A percentile compares a stretch with the other conserved stretches of the same genome.
Evolutionary conservation across 2,888 invertebrate genomes (phyloP).

Genomic region (Phoenoteleia sp.): DNA sequence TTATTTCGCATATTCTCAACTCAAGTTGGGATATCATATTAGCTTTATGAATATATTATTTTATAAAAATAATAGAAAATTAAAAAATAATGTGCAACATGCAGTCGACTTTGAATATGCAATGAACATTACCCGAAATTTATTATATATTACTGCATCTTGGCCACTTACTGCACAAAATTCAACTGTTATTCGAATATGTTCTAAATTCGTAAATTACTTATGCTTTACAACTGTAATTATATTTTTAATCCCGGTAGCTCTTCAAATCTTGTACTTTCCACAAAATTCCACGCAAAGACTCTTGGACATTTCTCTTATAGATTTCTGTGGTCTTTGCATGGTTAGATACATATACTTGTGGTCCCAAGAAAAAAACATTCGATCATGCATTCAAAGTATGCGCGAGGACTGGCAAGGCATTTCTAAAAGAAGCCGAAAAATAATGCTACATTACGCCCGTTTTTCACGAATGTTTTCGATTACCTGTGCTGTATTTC

Average conservation of each 20-base stretch:
- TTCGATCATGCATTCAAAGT: neutral
- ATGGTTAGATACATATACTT: slow-evolving; percentile 25
- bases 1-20: no score
- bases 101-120: slow-evolving; percentile 16
- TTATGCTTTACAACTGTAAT: slow-evolving; percentile 5
- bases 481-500: neutral
- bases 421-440: neutral
- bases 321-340: slow-evolving; percentile 16
- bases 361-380: slow-evolving; percentile 9
- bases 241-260: slow-evolving; percentile 11
- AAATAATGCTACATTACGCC: slow-evolving; percentile 16
- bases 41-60: no score
- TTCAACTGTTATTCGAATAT: neutral
- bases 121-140: slow-evolving; percentile 11
- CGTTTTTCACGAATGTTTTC: slow-evolving; percentile 15
- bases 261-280: slow-evolving; percentile 1
- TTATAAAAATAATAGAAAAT: neutral
- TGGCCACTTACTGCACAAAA: slow-evolving; percentile 15
- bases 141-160: slow-evolving; percentile 32
- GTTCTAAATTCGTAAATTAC: neutral
- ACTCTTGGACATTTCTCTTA: neutral
- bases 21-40: no score
- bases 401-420: slow-evolving; percentile 30
- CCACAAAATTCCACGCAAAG: slow-evolving; percentile 31
- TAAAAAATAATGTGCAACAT: neutral